A percentile compares a stretch with the other conserved stretches of the same genome.
These are phyloP conservation scores for Sphaerodactylus townsendi DNA, from an alignment of 2,113 vertebrate species.

Conservation along the genomic window DNA sequence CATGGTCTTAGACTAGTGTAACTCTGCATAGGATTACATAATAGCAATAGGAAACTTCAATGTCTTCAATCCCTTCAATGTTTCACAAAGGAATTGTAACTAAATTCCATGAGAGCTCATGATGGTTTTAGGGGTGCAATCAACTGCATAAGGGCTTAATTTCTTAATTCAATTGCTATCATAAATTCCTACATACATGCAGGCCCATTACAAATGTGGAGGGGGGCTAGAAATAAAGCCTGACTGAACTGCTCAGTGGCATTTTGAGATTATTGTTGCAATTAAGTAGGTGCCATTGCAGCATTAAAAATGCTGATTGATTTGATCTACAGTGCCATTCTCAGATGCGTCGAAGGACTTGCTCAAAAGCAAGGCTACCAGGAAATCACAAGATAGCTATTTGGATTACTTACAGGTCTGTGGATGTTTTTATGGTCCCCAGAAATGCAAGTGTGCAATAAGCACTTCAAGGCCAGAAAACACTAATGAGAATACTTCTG, in stretches of 20 bases:
- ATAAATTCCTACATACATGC: constrained; percentile 7
- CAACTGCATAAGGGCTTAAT: not conserved
- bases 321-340: not conserved
- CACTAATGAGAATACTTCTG: constrained; percentile 22
- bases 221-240: not conserved
- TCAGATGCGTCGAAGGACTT: not conserved
- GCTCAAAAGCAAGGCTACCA: constrained; percentile 8
- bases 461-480: constrained; percentile 3
- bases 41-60: not conserved
- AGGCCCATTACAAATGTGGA: not conserved
- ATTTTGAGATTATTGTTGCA: constrained; percentile 29
- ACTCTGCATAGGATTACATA: too few relatives aligned
- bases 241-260: not conserved
- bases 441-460: constrained; percentile 18
- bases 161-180: constrained; percentile 12
- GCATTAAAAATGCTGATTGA: not conserved
- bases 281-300: constrained; percentile 26
- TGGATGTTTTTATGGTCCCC: not conserved
- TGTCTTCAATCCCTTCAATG: not conserved
- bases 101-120: not conserved
- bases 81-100: not conserved
- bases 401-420: not conserved
- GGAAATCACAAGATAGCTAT: not conserved
- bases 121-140: not conserved
- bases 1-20: too few relatives aligned